Evolutionary conservation across 64 coral and sea anemone genomes (phyloP).

Genomic region (Catalaphyllia jardinei): DNA sequence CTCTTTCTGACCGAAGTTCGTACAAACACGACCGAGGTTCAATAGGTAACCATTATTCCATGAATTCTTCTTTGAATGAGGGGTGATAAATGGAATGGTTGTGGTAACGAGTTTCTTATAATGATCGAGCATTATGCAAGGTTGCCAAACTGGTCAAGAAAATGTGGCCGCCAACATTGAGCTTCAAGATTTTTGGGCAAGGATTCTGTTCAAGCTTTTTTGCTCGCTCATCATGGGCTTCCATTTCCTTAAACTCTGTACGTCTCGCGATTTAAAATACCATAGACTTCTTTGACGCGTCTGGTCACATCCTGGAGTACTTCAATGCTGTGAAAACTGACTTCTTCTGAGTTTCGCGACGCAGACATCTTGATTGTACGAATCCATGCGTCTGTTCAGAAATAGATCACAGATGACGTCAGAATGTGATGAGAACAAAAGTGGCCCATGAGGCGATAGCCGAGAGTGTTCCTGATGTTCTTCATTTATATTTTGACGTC

Average conservation of each 20-base stretch:
- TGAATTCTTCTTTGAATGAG: no score
- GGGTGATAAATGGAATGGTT: no score
- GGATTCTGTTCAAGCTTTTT: not conserved
- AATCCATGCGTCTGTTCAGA: no score
- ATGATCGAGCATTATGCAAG: constrained; percentile 31
- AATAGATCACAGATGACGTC: no score
- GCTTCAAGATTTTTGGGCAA: constrained; percentile 18
- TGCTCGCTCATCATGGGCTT: not conserved
- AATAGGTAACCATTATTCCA: no score
- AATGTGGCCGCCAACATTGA: constrained; percentile 52
- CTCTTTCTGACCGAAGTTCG: no score
- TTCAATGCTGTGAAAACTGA: not conserved
- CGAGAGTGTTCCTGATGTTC: no score
- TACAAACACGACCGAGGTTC: no score
- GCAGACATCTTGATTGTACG: not conserved
- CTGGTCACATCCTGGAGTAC: not conserved
- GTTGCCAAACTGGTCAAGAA: constrained; percentile 32
- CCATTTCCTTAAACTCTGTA: not conserved
- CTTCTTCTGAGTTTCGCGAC: not conserved
- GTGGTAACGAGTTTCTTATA: no score
- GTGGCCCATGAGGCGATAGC: no score
- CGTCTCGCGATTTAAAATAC: not conserved
- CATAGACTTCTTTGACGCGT: not conserved
- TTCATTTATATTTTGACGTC: no score
- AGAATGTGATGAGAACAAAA: no score